phyloP scores from a whole-genome alignment of 2,113 vertebrate genomes.

The Canis aureus region DNA sequence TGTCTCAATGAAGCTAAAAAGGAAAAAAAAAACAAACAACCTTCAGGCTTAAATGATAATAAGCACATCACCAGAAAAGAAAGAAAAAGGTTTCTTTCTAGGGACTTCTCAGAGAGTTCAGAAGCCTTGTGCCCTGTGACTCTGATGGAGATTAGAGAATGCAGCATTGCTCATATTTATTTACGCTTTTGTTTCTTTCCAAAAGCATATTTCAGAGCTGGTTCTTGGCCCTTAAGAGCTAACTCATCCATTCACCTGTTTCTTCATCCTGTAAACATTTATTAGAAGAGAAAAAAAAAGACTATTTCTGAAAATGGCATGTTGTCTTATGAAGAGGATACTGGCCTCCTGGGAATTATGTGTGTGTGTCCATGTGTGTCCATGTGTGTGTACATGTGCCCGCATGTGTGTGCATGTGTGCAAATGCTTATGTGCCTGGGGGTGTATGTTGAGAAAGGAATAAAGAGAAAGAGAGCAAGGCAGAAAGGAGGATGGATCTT shows the following conservation, averaged over 20 bases:
- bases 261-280: neutral
- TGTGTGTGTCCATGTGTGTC: neutral
- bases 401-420: neutral
- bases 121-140: neutral
- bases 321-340: neutral
- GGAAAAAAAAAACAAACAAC: neutral
- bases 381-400: neutral
- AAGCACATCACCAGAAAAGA: neutral
- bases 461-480: neutral
- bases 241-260: neutral
- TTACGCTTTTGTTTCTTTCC: neutral
- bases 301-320: neutral
- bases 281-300: neutral
- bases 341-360: neutral
- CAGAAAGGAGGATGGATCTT: neutral
- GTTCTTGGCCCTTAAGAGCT: neutral
- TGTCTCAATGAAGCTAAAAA: neutral
- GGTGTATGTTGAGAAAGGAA: neutral
- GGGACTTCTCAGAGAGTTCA: neutral
- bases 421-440: neutral
- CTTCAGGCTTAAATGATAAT: neutral
- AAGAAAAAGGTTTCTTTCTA: neutral
- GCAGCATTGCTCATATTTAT: neutral
- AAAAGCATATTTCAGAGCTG: neutral
- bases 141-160: neutral